Percentiles rank a stretch among this genome's conserved stretches.
These are phyloP conservation scores for Nyctibius bracteatus DNA, from an alignment of 2,113 vertebrate genomes.

Conservation along the genomic window DNA sequence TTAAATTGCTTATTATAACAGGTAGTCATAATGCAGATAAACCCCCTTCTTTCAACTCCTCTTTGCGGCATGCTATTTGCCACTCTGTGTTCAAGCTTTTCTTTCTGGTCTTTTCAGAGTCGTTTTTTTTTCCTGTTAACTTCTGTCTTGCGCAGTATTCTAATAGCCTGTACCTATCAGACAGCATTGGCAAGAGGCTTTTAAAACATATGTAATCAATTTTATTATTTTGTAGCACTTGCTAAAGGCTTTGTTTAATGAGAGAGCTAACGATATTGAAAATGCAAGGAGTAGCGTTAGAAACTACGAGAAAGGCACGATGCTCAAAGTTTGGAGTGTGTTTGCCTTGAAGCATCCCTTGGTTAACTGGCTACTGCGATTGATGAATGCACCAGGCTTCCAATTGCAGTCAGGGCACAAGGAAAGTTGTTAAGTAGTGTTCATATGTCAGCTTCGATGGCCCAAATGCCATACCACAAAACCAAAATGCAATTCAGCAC, in stretches of 20 bases:
- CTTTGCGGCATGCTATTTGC: background rate
- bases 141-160: background rate
- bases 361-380: background rate
- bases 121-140: background rate
- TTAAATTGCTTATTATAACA: background rate
- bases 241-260: constrained; percentile 49
- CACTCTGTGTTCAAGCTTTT: background rate
- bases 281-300: background rate
- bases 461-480: background rate
- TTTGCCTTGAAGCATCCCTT: constrained; percentile 19
- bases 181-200: background rate
- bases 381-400: constrained; percentile 38
- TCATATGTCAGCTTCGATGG: constrained; percentile 26
- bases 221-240: constrained; percentile 17
- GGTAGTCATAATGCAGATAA: background rate
- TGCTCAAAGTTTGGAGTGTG: background rate
- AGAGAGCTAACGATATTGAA: background rate
- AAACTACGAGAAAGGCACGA: background rate
- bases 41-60: background rate
- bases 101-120: background rate
- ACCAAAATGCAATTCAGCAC: constrained; percentile 34
- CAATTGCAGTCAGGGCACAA: constrained; percentile 10
- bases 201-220: constrained; percentile 25
- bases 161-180: background rate
- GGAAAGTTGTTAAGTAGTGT: constrained; percentile 51